These are phyloP conservation scores for Ditylenchus weischeri DNA, from an alignment of 2,888 invertebrate genomes.

Conservation along the genomic window DNA sequence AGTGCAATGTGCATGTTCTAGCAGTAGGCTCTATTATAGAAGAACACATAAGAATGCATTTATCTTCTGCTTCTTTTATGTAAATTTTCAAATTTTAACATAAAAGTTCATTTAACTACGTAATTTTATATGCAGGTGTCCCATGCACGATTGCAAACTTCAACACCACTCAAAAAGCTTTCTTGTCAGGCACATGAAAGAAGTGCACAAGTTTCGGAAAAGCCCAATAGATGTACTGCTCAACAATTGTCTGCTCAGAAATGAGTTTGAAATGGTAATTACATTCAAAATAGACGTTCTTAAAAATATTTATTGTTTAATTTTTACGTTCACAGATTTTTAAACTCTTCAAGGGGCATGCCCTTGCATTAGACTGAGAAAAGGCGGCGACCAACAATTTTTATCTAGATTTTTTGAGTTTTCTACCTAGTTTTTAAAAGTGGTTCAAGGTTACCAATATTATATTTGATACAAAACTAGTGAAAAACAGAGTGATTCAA, in stretches of 20 bases:
- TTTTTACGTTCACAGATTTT: too few species aligned
- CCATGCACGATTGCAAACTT: slow-evolving; percentile 21
- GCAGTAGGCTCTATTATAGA: slow-evolving; percentile 22
- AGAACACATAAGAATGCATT: slow-evolving; percentile 32
- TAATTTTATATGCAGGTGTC: slow-evolving; percentile 14
- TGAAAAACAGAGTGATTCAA: too few species aligned
- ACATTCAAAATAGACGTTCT: neutral
- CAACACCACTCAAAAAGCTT: slow-evolving; percentile 30
- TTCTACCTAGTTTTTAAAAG: too few species aligned
- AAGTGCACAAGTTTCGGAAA: slow-evolving; percentile 27
- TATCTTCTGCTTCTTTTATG: slow-evolving; percentile 18
- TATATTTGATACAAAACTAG: too few species aligned
- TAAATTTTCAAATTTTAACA: neutral
- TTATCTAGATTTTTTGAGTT: too few species aligned
- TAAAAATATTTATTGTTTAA: neutral
- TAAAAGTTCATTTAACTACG: neutral
- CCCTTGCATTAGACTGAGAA: too few species aligned
- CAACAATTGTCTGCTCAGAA: neutral
- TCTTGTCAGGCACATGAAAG: slow-evolving; percentile 30
- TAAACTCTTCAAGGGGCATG: too few species aligned
- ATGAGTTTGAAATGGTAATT: slow-evolving; percentile 13
- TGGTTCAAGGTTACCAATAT: too few species aligned
- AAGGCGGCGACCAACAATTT: too few species aligned
- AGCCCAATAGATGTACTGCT: slow-evolving; percentile 18
- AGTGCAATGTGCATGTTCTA: slow-evolving; percentile 24